Evolutionary conservation across 2,113 vertebrate genomes (phyloP).

Genomic region (Dendropsophus ebraccatus): DNA sequence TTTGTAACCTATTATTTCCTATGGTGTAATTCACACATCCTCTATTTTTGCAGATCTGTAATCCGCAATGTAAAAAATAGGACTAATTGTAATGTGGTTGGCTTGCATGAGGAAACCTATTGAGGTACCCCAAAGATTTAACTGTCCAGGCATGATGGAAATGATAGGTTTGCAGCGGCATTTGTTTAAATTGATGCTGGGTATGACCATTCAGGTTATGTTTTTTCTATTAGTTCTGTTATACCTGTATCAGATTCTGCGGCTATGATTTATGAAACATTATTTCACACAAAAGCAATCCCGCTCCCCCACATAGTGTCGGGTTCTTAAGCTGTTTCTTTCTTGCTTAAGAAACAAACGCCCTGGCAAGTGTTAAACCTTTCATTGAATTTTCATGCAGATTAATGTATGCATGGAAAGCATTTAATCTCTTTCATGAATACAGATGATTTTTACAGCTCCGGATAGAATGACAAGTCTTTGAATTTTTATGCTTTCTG

Average conservation of each 20-base stretch:
- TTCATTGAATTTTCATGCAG: slow-evolving; percentile 15
- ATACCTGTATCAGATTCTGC: neutral
- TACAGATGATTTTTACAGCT: slow-evolving; percentile 23
- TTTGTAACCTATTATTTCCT: too few relatives aligned
- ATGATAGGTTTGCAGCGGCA: too few relatives aligned
- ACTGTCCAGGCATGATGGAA: too few relatives aligned
- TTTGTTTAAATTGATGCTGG: too few relatives aligned
- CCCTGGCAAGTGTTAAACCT: slow-evolving; percentile 10
- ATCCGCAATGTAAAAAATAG: too few relatives aligned
- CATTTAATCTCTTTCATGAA: slow-evolving; percentile 31
- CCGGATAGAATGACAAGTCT: neutral
- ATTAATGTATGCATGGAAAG: slow-evolving; percentile 21
- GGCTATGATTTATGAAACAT: neutral
- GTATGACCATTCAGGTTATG: neutral
- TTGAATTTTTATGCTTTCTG: neutral
- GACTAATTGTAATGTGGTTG: too few relatives aligned
- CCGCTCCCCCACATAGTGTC: neutral
- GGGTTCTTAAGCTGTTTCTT: neutral
- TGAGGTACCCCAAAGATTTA: too few relatives aligned
- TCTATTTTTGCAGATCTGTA: too few relatives aligned
- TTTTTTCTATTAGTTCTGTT: neutral
- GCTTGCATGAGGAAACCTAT: too few relatives aligned
- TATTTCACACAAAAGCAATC: neutral
- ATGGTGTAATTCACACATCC: too few relatives aligned
- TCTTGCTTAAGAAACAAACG: neutral